Evolutionary conservation across 2,888 invertebrate genomes (phyloP).

Genomic region (Sericinus montela): DNA sequence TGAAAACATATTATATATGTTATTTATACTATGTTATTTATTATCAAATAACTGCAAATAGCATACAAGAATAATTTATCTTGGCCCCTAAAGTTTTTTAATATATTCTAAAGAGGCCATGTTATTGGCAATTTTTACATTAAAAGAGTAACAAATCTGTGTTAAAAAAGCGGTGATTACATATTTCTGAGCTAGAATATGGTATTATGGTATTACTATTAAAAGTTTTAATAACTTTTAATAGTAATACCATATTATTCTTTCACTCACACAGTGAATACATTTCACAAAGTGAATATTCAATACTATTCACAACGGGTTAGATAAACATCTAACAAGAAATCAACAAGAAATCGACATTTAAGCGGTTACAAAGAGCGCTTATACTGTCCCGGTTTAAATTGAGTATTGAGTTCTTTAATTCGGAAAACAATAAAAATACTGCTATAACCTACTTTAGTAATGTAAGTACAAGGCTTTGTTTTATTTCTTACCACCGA

Average conservation of each 20-base stretch:
- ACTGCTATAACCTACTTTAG: too few species aligned
- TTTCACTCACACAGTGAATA: too few species aligned
- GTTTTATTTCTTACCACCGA: too few species aligned
- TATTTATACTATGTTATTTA: not conserved
- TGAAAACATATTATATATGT: not conserved
- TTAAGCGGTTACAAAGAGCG: too few species aligned
- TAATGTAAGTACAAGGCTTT: too few species aligned
- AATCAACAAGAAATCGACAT: too few species aligned
- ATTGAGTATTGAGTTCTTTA: too few species aligned
- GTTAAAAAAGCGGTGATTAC: constrained; percentile 1
- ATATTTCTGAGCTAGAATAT: not conserved
- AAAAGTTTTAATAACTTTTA: not conserved
- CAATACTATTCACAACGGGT: too few species aligned
- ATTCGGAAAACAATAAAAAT: too few species aligned
- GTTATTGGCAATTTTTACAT: constrained; percentile 52
- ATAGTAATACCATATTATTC: constrained; percentile 5
- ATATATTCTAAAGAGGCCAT: constrained; percentile 41
- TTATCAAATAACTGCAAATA: not conserved
- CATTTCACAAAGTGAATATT: too few species aligned
- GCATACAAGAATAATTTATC: not conserved
- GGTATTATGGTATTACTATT: constrained; percentile 16
- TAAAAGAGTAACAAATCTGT: constrained; percentile 4
- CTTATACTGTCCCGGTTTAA: too few species aligned
- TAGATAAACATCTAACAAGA: too few species aligned
- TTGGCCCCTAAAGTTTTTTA: constrained; percentile 21